Conservation (phyloP, 2,888 invertebrate genomes). For the Gymnocheta viridis region DNA sequence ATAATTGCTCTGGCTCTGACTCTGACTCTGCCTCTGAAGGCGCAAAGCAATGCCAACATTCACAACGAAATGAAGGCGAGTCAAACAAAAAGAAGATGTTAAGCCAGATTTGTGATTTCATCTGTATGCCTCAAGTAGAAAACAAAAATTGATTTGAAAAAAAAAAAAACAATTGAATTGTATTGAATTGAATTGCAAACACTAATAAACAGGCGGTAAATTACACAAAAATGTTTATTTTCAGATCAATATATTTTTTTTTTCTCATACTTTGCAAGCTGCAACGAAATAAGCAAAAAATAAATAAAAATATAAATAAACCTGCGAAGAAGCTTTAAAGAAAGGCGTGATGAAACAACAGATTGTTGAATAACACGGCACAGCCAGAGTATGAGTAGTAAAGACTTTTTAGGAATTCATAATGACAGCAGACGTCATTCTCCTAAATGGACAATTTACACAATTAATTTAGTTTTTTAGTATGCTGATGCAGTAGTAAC, state of each 20-base stretch:
- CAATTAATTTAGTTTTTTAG: neutral
- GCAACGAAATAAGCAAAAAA: neutral
- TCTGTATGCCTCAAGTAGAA: slow-evolving; percentile 55
- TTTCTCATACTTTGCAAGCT: slow-evolving; percentile 15
- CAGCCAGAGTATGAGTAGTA: neutral
- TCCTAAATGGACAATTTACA: neutral
- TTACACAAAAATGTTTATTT: slow-evolving; percentile 21
- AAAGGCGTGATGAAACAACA: slow-evolving; percentile 1
- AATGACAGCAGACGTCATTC: slow-evolving; percentile 8
- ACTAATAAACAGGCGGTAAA: slow-evolving; percentile 45
- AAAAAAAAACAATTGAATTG: slow-evolving; percentile 18
- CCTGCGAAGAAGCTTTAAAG: neutral
- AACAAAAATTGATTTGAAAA: slow-evolving; percentile 53
- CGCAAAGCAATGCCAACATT: neutral
- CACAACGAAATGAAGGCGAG: neutral
- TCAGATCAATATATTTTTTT: neutral
- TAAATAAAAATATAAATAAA: neutral
- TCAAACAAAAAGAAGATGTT: slow-evolving; percentile 26
- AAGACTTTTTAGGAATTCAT: neutral
- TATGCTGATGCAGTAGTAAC: neutral
- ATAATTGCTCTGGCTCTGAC: slow-evolving; percentile 72
- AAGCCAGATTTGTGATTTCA: slow-evolving; percentile 56
- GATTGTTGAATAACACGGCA: slow-evolving; percentile 27
- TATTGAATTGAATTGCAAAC: slow-evolving; percentile 29
- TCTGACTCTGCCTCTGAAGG: slow-evolving; percentile 5